A percentile compares a stretch with the other conserved stretches of the same genome.
These are phyloP conservation scores for Alosa alosa DNA, from an alignment of 2,113 vertebrate genomes.

Conservation along the genomic window DNA sequence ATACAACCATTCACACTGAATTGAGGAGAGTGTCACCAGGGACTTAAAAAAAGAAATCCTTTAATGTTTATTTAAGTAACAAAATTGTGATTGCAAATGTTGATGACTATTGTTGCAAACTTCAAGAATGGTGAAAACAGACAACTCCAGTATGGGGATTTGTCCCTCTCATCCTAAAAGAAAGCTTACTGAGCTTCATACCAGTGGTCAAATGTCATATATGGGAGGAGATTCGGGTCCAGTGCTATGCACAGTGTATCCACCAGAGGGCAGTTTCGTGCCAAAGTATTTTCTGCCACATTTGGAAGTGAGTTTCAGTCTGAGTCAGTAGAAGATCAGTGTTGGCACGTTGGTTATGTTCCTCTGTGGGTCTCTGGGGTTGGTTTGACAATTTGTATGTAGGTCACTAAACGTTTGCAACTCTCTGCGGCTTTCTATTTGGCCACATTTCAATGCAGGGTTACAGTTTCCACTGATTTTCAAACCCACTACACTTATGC, in stretches of 20 bases:
- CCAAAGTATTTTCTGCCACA: neutral
- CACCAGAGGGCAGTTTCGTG: constrained; percentile 3
- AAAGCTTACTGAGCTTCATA: neutral
- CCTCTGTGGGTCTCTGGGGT: constrained; percentile 1
- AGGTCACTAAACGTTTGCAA: neutral
- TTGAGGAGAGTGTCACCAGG: neutral
- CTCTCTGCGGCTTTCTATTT: neutral
- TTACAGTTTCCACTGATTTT: neutral
- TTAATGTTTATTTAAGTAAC: neutral
- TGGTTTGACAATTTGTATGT: neutral
- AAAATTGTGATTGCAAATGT: neutral
- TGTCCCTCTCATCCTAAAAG: neutral
- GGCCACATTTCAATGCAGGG: neutral
- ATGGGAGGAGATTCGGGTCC: neutral
- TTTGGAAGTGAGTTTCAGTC: neutral
- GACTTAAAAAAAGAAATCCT: neutral
- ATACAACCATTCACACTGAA: neutral
- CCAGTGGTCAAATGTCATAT: neutral
- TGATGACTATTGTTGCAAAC: too few species aligned
- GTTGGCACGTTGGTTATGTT: neutral
- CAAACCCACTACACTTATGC: neutral
- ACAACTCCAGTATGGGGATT: neutral
- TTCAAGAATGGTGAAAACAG: too few species aligned
- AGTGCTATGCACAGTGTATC: neutral
- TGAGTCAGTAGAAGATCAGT: neutral